Base-by-base conservation (phyloP, 2,888 invertebrate genomes). In the Cephus rjabovi region DNA sequence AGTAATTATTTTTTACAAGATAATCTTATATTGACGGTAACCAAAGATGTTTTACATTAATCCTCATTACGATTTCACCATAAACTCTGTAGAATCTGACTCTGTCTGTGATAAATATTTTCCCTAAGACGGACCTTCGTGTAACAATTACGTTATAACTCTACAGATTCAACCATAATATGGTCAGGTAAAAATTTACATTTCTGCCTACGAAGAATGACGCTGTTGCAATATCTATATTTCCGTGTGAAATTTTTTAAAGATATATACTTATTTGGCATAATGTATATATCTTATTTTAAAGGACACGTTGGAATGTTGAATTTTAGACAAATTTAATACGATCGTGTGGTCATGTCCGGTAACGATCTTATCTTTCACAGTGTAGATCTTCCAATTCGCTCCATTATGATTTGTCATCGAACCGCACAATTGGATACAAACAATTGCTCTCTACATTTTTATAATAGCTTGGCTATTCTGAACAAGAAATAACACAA, bases 41-140 rank as follows among this genome's bases (percentile, higher is more conserved):
- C 31, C 9, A 71, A 71, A 71, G 34, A 71, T 77, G 34, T 12
- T 73, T 35, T 68, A 78, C 77, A 81, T 77, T 40, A 80, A 70
- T 82, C 85, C 86, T 86, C 85, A 84, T 88, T 84, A 83, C 86
- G 81, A 87, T 85, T 87, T 87, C 83, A 84, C 83, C 78, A 75
- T 35, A 30, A 34, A 74, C 31, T 23, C 34, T 83, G 83, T 40
- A 80, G 71, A 83, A 81, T 85, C 84, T 81, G 79, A 87, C 86
- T 87, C 84, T 78, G 82, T 89, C 89, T 90, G 90, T 90, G 90
- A 90, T 90, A 90, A 88, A 85, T 84, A 84, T 79, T 83, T 81
- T 81, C 75, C 83, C 75, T 75, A 74, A 35, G 37, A 56, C 78
- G 75, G 76, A 76, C 69, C 40, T 76, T 75, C 69, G 68, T 37